Evolutionary conservation across 2,797 vertebrate species (phyloP).

Genomic region (Emydoidea blandingii): DNA sequence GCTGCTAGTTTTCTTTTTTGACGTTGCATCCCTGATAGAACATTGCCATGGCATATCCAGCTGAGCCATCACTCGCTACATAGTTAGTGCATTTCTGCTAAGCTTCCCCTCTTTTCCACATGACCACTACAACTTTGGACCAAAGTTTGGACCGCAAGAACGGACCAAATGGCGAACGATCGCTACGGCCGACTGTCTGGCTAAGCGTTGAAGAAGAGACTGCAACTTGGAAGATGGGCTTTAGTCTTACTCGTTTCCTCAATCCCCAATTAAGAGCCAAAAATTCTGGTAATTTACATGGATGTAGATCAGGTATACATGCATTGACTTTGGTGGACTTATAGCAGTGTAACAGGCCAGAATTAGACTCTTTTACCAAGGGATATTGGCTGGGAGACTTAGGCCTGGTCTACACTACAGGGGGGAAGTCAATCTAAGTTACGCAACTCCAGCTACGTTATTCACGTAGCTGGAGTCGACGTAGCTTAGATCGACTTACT

Average conservation of each 20-base stretch:
- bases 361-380: background rate
- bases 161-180: no score
- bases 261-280: background rate
- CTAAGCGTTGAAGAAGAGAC: no score
- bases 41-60: background rate
- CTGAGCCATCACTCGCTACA: background rate
- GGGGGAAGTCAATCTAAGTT: no score
- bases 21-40: conserved; percentile 7
- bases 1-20: conserved; percentile 41
- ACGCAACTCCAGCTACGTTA: no score
- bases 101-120: background rate
- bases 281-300: background rate
- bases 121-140: background rate
- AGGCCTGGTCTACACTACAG: no score
- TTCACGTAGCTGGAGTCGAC: no score
- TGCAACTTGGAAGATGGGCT: background rate
- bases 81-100: background rate
- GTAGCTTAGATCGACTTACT: no score
- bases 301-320: background rate
- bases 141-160: no score
- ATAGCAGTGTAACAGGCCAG: background rate
- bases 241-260: background rate
- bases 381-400: background rate
- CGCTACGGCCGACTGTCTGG: no score
- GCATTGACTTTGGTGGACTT: background rate